phyloP scores from a whole-genome alignment of 2,113 vertebrate genomes.

The Mellivora capensis region DNA sequence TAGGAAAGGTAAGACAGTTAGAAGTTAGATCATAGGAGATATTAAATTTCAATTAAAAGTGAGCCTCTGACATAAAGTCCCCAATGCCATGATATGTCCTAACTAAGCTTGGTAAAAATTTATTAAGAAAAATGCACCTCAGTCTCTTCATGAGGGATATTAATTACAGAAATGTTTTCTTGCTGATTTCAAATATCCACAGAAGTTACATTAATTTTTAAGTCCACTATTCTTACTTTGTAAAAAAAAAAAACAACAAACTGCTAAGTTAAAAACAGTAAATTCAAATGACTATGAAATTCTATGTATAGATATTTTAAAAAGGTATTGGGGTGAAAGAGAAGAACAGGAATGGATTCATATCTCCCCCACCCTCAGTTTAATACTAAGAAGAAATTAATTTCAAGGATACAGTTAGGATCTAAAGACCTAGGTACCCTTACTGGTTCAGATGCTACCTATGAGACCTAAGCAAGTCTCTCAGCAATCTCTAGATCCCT shows the following conservation, averaged over 20 bases:
- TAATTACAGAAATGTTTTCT: neutral
- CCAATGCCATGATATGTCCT: neutral
- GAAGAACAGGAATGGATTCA: neutral
- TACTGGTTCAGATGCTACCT: neutral
- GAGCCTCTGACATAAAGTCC: neutral
- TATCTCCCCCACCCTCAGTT: neutral
- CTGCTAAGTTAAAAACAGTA: neutral
- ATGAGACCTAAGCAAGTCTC: neutral
- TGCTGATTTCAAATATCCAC: neutral
- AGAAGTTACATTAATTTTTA: neutral
- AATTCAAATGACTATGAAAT: neutral
- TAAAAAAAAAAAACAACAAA: neutral
- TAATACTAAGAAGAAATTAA: neutral
- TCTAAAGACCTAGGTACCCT: neutral
- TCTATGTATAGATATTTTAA: neutral
- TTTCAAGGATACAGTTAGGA: neutral
- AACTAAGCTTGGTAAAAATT: slow-evolving; percentile 15
- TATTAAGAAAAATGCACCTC: slow-evolving; percentile 21
- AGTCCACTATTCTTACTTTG: neutral
- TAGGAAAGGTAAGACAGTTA: neutral
- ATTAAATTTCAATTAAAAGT: neutral
- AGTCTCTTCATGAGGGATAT: neutral
- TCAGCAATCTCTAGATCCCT: neutral
- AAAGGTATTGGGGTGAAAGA: neutral
- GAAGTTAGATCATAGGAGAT: neutral